Base-by-base conservation (phyloP, 2,113 vertebrate genomes). In the Cololabis saira region DNA sequence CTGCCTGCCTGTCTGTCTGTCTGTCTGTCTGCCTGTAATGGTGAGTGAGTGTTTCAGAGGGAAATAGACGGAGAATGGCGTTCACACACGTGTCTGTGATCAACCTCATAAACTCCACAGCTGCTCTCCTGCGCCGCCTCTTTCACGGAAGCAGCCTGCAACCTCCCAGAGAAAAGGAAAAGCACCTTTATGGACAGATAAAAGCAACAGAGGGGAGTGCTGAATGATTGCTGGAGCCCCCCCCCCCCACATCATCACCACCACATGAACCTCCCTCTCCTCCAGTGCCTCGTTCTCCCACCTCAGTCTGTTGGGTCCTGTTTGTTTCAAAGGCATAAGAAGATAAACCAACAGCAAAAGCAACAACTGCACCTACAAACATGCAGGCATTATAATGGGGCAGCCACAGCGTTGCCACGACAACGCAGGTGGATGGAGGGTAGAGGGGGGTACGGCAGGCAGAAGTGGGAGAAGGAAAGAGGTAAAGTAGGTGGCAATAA, bases 321-420 rank as follows among this genome's bases (percentile, higher is more conserved):
- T 50, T 61, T 62, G 33, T 87, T 88, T 84, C 77, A 85, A 84
- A 87, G 72, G 72, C 65, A 74, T 59, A 67, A 85, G 73, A 40
- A 76, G 78, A 86, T 77, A 85, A 79, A 81, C 70, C 71, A 70
- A 80, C 63, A 71, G 72, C 71, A 70, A 80, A 61, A 71, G 72
- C 74, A 81, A 66, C 84, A 84, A 76, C 73, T 84, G 82, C 89
- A 82, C 87, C 90, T 83, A 90, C 71, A 86, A 85, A 86, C 80
- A 87, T 51, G 68, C 71, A 65, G 72, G 74, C 89, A 81, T 88
- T 84, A 85, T 88, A 88, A 92, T 91, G 85, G 85, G 81, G 75
- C 16, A 80, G 78, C 82, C 66, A 65, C 88, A 13, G 79, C 62
- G 89, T 92, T 92, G 89, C 89, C 88, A 90, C 80, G 91, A 92